Base-by-base conservation (phyloP, 2,888 invertebrate species). In the Lordiphosa andalusiaca region DNA sequence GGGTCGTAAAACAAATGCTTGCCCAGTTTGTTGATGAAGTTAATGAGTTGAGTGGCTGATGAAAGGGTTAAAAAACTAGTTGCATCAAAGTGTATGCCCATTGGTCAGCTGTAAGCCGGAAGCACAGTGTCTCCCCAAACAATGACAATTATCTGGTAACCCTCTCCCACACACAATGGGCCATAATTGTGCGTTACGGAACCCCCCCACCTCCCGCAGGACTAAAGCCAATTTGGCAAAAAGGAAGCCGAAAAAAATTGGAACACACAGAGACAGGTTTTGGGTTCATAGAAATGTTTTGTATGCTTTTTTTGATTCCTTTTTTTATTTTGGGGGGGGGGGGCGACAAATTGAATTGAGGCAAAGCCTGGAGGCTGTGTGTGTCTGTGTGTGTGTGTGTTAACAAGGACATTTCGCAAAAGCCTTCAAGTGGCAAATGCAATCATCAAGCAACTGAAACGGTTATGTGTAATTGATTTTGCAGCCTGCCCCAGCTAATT, bases 141-240 rank as follows among this genome's bases (percentile, higher is more conserved):
- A 82, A 82, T 75, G 76, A 75, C 83, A 82, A 72, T 82, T 76
- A 76, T 82, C 78, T 16, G 16, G 16, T 16, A 16, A 16, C 16
- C 16, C 16, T 16, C 16, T 2, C 16, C 1, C 16, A 16, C 77
- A 82, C 73, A 69, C 77, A 76, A 75, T 77, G 59, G 57, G 50
- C 60, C 67, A 82, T 82, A 75, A 80, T 83, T 82, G 77, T 80
- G 73, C 73, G 80, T 6, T 6, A 6, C 23, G 23, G 23, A 6
- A n/a, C n/a, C n/a, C n/a, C n/a, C n/a, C n/a, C n/a, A n/a, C 30
- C 30, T 30, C 30, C 35, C 74, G 50, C 35, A 49, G 46, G 56
- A 64, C 69, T 33, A 54, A 57, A 50, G 71, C 69, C 80, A 75
- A 77, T 75, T 71, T 64, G 54, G 57, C 54, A 40, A 33, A n/a